Conservation (phyloP, 2,113 vertebrate species). For the Halcyon malimbica region DNA sequence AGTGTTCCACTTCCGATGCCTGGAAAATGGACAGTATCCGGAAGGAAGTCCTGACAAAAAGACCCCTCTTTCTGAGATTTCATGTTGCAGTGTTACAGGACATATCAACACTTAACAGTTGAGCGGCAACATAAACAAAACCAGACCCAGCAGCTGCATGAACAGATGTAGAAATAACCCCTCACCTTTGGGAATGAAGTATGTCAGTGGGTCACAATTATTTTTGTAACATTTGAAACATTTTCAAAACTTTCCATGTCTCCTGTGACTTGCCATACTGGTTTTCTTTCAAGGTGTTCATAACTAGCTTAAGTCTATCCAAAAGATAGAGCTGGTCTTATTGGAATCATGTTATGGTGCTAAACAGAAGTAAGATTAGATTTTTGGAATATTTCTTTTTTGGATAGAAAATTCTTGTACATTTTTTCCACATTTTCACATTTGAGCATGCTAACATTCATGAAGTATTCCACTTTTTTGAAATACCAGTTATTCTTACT, state of each 20-base stretch:
- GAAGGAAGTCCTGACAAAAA: background rate
- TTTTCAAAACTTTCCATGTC: background rate
- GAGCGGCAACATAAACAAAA: background rate
- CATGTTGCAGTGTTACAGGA: background rate
- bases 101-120: background rate
- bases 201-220: background rate
- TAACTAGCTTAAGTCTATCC: background rate
- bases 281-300: background rate
- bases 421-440: background rate
- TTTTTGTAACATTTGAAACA: background rate
- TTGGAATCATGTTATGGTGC: background rate
- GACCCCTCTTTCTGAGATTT: background rate
- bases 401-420: background rate
- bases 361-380: background rate
- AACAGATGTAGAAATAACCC: background rate
- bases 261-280: background rate
- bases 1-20: background rate
- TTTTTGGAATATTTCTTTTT: background rate
- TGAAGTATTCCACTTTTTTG: background rate
- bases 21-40: background rate
- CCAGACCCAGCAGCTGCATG: background rate
- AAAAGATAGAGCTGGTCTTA: background rate
- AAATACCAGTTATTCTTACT: background rate
- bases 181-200: background rate
- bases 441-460: background rate